These are phyloP conservation scores for Catharus ustulatus DNA, from an alignment of 2,797 vertebrate species.

Conservation along the genomic window DNA sequence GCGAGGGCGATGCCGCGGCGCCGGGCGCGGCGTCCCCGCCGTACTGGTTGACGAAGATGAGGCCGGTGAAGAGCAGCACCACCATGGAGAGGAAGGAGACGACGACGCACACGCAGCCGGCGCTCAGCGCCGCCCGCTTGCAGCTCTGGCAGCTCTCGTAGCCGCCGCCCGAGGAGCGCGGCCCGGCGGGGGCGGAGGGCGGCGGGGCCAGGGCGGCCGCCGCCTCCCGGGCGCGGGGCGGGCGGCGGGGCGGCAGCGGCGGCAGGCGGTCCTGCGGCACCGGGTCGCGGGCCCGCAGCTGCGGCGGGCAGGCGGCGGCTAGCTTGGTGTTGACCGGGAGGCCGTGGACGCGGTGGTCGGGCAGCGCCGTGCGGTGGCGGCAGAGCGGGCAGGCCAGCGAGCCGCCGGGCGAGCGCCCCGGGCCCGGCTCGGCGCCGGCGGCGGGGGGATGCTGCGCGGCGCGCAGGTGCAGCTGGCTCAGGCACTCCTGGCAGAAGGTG, in stretches of 20 bases:
- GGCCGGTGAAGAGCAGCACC: constrained; percentile 92
- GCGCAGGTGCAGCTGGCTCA: constrained; percentile 89
- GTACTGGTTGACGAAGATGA: constrained; percentile 94
- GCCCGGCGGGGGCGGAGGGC: background rate
- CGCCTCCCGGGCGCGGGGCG: constrained; percentile 73
- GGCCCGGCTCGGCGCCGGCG: constrained; percentile 39
- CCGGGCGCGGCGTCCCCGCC: constrained; percentile 60
- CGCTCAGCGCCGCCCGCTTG: constrained; percentile 88
- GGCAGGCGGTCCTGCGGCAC: constrained; percentile 88
- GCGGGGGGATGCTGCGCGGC: constrained; percentile 79
- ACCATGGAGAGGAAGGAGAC: constrained; percentile 95
- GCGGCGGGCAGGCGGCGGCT: constrained; percentile 88
- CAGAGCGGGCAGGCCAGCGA: constrained; percentile 86
- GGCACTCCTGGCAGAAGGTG: constrained; percentile 95
- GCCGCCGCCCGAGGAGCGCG: too few relatives aligned
- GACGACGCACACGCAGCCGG: constrained; percentile 92
- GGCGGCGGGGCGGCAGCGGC: constrained; percentile 76
- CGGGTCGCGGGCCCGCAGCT: constrained; percentile 85
- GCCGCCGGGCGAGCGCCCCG: background rate
- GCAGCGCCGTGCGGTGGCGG: constrained; percentile 91
- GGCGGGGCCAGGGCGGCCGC: constrained; percentile 38
- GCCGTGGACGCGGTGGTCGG: constrained; percentile 87
- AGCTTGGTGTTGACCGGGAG: constrained; percentile 94
- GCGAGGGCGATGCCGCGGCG: constrained; percentile 79
- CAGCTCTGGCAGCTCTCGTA: constrained; percentile 91